Conservation (phyloP, 35 echinoderm and acorn worm species). For the Strongylocentrotus purpuratus region DNA sequence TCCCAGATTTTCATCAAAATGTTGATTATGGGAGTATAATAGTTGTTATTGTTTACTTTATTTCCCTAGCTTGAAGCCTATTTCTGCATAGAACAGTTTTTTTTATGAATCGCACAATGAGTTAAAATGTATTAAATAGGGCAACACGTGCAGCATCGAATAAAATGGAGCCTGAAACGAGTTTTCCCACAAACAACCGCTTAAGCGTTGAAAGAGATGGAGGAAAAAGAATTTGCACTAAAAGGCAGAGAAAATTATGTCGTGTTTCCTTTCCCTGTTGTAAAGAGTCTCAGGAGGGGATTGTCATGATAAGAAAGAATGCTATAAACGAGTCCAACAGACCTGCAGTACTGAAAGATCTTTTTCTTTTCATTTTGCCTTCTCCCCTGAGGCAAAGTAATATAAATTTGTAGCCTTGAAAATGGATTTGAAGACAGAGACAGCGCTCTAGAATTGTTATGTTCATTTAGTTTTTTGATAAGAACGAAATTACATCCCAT, state of each 20-base stretch:
- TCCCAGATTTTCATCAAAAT: neutral
- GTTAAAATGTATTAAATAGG: neutral
- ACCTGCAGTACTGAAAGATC: constrained; percentile 10
- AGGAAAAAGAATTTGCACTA: constrained; percentile 15
- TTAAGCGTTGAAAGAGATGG: constrained; percentile 1
- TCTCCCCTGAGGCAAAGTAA: neutral
- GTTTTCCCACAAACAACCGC: constrained; percentile 30
- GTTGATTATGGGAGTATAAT: neutral
- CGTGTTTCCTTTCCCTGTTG: constrained; percentile 8
- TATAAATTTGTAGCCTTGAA: constrained; percentile 1
- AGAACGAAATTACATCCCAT: neutral
- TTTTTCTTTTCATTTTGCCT: neutral
- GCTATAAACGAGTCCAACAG: constrained; percentile 2
- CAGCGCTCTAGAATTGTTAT: neutral
- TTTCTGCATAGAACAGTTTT: neutral
- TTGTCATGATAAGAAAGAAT: constrained; percentile 13
- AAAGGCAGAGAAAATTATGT: constrained; percentile 18
- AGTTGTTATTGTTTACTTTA: neutral
- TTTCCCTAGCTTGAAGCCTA: neutral
- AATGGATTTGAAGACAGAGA: neutral
- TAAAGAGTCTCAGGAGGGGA: neutral
- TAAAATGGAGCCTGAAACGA: neutral
- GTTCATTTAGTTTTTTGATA: neutral
- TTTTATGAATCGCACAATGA: neutral
- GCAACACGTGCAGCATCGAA: neutral